phyloP scores from a whole-genome alignment of 1,140 invertebrate species.

The Agraylea sexmaculata region DNA sequence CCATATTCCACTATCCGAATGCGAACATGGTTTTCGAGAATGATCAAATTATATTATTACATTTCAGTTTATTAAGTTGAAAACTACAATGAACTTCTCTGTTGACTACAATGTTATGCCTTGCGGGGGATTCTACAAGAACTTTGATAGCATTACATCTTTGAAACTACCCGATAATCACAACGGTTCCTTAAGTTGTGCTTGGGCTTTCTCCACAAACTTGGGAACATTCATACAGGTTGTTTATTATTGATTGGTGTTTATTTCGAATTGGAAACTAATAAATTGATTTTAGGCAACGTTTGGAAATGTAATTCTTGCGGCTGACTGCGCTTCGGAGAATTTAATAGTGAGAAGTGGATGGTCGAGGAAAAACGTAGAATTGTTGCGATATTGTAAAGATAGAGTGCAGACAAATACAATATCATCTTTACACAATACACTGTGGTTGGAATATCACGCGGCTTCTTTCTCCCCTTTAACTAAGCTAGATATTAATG shows the following conservation, averaged over 20 bases:
- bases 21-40: no score
- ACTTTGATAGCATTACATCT: conserved; percentile 6
- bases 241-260: not conserved
- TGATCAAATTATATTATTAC: no score
- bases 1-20: no score
- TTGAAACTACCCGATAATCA: conserved; percentile 7
- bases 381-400: no score
- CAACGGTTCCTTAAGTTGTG: conserved; percentile 9
- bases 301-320: conserved; percentile 1
- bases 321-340: conserved; percentile 9
- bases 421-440: not conserved
- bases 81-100: conserved; percentile 21
- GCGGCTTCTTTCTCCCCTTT: conserved; percentile 7
- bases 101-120: conserved; percentile 35
- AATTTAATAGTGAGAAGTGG: conserved; percentile 6
- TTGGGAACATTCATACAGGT: conserved; percentile 10
- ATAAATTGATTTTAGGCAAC: conserved; percentile 4
- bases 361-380: not conserved
- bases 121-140: conserved; percentile 44
- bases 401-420: no score
- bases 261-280: not conserved
- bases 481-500: conserved; percentile 7
- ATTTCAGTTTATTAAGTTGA: conserved; percentile 5
- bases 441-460: conserved; percentile 13
- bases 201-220: conserved; percentile 4